Evolutionary conservation across 2,888 invertebrate genomes (phyloP).

Genomic region (Ormyrus rosae): DNA sequence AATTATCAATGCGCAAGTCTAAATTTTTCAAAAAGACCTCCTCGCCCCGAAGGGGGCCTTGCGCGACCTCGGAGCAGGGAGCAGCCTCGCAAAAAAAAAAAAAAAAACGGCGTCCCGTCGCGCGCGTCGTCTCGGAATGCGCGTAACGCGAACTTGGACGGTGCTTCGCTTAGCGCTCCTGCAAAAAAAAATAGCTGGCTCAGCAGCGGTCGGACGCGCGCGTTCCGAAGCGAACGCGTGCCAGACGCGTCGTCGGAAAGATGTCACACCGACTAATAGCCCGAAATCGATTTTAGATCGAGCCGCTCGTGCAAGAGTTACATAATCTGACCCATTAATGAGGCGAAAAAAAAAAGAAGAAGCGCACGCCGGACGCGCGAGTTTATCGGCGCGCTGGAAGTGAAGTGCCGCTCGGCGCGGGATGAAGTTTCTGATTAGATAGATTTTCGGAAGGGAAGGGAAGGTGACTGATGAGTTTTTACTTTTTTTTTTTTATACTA

Average conservation of each 20-base stretch:
- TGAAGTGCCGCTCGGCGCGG: neutral
- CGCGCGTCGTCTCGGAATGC: conserved; percentile 26
- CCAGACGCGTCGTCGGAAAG: conserved; percentile 10
- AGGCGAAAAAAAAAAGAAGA: neutral
- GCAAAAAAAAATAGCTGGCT: conserved; percentile 16
- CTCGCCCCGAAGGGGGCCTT: no score
- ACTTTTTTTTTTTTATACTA: no score
- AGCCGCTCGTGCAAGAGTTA: conserved; percentile 36
- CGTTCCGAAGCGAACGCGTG: no score
- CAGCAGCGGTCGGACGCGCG: neutral
- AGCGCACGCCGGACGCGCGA: no score
- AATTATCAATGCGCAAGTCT: no score
- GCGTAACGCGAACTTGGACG: conserved; percentile 24
- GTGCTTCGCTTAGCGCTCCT: conserved; percentile 31
- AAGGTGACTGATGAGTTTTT: neutral
- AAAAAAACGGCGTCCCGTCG: neutral
- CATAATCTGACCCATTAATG: conserved; percentile 39
- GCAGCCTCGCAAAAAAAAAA: neutral
- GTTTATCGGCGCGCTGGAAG: neutral
- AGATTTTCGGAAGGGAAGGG: neutral
- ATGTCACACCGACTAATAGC: conserved; percentile 36
- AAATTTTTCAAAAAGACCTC: no score
- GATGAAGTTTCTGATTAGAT: neutral
- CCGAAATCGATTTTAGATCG: conserved; percentile 38
- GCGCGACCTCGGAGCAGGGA: no score